Evolutionary conservation across 2,797 vertebrate genomes (phyloP), one percentile per base, ranked within the genome.

Genomic region (Margarornis squamiger): DNA sequence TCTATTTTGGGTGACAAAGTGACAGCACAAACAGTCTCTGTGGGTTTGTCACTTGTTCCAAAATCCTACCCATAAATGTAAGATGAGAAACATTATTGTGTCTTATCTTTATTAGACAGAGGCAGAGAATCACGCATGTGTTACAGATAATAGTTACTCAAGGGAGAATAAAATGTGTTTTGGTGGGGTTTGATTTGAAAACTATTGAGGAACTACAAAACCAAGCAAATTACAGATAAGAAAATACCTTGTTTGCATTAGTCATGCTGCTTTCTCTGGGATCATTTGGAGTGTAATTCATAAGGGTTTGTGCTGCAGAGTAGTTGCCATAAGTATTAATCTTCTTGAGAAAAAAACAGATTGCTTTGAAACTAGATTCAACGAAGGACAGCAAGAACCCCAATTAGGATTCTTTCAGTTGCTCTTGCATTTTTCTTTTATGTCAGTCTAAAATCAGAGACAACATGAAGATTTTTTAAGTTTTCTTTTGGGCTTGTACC

Each of bases 81-180:
- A 90, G 72, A 90, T 93, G 39, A 86, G 61, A 81, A 79, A 85
- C 65, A 74, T 86, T 91, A 51, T 86, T 93, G 49, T 70, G 39
- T 92, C 58, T 85, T 85, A 52, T 19, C 70, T 84, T 72, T 82
- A 73, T 85, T 82, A 93, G 43, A 75, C 20, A 77, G 74, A 85
- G 57, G 52, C 61, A 94, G 80, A 81, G 16, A 92, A 94, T 93
- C 93, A 93, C 86, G 61, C 74, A n/a, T 85, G 34, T 71, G 46
- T 92, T 88, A 63, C 52, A 88, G 55, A 62, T 72, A 92, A 74
- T 48, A 66, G 55, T 87, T 91, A 82, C 75, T 80, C 27, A 46
- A 61, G 30, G 59, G 57, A 17, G 39, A 74, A 75, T 81, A 39
- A 75, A 86, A 74, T 75, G 18, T 77, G 38, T 62, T 93, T 92